phyloP scores from a whole-genome alignment of 2,888 invertebrate species.

The Stramonita haemastoma region DNA sequence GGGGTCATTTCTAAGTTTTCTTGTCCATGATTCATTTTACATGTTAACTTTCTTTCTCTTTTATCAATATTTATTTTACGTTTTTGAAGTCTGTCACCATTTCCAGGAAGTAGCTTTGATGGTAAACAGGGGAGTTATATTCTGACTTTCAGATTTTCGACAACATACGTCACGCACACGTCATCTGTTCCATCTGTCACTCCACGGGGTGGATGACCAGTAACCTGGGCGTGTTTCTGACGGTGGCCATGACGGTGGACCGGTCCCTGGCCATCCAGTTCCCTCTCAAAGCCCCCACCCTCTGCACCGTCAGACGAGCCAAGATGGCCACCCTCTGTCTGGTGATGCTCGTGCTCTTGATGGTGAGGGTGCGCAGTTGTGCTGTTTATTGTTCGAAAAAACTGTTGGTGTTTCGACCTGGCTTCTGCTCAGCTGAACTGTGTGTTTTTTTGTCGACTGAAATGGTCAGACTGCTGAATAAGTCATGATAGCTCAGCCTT shows the following conservation, averaged over 20 bases:
- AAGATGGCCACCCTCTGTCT: conserved; percentile 55
- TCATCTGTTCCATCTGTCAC: conserved; percentile 61
- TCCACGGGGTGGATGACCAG: conserved; percentile 64
- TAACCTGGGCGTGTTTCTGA: conserved; percentile 62
- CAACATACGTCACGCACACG: conserved; percentile 45
- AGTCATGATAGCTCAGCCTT: too few species aligned
- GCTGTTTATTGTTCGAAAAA: neutral
- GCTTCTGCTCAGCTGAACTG: too few species aligned
- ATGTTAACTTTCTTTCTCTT: too few species aligned
- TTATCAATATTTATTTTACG: too few species aligned
- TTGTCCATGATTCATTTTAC: too few species aligned
- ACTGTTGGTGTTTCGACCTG: too few species aligned
- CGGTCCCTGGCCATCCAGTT: conserved; percentile 62
- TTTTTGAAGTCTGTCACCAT: too few species aligned
- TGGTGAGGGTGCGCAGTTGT: conserved; percentile 39
- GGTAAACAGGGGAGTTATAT: too few species aligned
- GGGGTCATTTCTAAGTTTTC: too few species aligned
- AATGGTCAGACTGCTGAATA: too few species aligned
- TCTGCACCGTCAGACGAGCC: conserved; percentile 60
- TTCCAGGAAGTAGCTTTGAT: too few species aligned
- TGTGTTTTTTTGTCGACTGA: too few species aligned
- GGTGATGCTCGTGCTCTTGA: conserved; percentile 53
- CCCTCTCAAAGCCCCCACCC: conserved; percentile 58
- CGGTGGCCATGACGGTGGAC: conserved; percentile 66
- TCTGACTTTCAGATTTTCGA: conserved; percentile 31